These are phyloP conservation scores for Pachypeltis micranthus DNA, from an alignment of 1,140 invertebrate genomes.

Conservation along the genomic window DNA sequence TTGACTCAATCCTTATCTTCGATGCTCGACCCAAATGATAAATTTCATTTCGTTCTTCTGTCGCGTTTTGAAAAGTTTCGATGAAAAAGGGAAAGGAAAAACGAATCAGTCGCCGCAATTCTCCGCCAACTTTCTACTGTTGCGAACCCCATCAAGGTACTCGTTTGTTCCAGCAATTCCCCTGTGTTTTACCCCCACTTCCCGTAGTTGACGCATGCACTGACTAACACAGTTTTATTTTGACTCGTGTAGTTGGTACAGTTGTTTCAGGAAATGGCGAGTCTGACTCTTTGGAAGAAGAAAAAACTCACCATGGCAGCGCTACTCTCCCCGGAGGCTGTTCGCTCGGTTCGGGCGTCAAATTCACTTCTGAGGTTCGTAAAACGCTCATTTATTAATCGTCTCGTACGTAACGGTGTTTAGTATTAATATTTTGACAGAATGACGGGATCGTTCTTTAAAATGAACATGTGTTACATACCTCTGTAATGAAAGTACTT, in stretches of 20 bases:
- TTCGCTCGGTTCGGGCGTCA: slow-evolving; percentile 42
- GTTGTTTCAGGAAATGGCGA: slow-evolving; percentile 41
- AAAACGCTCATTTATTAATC: too few species aligned
- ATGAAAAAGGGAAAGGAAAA: too few species aligned
- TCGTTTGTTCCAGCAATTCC: neutral
- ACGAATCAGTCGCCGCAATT: neutral
- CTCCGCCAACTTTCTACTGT: neutral
- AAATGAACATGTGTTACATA: too few species aligned
- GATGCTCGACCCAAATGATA: too few species aligned
- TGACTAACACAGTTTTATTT: neutral
- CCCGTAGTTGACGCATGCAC: neutral
- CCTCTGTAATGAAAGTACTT: too few species aligned
- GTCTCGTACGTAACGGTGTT: too few species aligned
- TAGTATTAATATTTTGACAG: too few species aligned
- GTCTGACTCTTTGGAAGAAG: slow-evolving; percentile 40
- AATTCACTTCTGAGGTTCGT: slow-evolving; percentile 55
- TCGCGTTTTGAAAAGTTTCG: too few species aligned
- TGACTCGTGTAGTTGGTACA: slow-evolving; percentile 7
- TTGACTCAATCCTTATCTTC: too few species aligned
- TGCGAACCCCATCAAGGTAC: neutral
- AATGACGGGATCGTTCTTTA: too few species aligned
- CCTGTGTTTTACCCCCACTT: neutral
- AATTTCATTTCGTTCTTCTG: too few species aligned
- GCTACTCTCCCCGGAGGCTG: slow-evolving; percentile 45
- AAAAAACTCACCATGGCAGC: slow-evolving; percentile 46